Evolutionary conservation across 2,797 vertebrate genomes (phyloP), one percentile per base, ranked within the genome.

Genomic region (Hapalemur alaotrensis): DNA sequence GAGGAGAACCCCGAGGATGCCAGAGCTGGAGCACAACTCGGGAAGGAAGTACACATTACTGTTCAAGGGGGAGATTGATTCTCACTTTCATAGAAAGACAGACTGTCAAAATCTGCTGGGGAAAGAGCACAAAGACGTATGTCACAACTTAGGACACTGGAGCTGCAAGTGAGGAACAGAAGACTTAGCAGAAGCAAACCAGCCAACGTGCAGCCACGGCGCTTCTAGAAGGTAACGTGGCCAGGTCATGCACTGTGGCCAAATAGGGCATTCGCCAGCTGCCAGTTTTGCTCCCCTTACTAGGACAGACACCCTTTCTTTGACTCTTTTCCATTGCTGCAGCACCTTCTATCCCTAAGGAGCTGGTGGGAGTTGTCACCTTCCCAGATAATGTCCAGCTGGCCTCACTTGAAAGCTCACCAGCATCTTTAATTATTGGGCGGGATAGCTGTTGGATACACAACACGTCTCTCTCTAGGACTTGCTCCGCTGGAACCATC

Each of bases 201-300:
- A n/a, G 30, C 5, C 4, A 46, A n/a, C 0, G 13, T 1, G 22
- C n/a, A 30, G 89, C 18, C 32, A 23, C 0, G 22, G 17, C 1
- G 22, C 23, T 52, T 38, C 38, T 4, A 20, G 57, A 41, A 4
- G 18, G 22, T 17, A 2, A 28, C 1, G 2, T 0, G 35, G 30
- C 7, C 7, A 87, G 73, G 35, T 12, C 41, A 4, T 0, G 12
- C 48, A 22, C n/a, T 72, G 46, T 0, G 11, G 61, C 54, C 5
- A 48, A 41, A 30, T 4, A 23, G 15, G 2, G 48, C 63, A 72
- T 0, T 65, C 0, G 0, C 43, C 50, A 7, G 2, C 2, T 4
- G 43, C 23, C 72, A 65, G 46, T 79, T 82, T 20, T 35, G 57
- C 38, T 59, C 82, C 59, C 76, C 46, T 65, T 80, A 7, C 30